A percentile compares a stretch with the other conserved stretches of the same genome.
Conservation (phyloP, 2,888 invertebrate genomes). For the Nymphalis c-album region DNA sequence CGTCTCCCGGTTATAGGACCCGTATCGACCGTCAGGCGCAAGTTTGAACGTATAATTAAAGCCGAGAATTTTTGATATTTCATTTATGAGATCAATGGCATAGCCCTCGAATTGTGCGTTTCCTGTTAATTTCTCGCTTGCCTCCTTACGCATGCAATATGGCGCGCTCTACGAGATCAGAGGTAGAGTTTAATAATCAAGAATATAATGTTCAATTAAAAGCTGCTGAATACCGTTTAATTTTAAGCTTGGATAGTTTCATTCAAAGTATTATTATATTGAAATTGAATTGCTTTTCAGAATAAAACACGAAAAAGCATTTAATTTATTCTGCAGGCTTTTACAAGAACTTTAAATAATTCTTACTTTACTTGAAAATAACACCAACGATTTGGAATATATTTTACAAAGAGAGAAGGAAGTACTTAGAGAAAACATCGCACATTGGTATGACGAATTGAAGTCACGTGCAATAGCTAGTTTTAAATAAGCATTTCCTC, state of each 20-base stretch:
- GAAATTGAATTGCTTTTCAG: too few species aligned
- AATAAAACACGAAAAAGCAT: too few species aligned
- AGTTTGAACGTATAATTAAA: constrained; percentile 94
- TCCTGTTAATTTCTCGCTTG: constrained; percentile 90
- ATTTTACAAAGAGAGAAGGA: too few species aligned
- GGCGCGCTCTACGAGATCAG: constrained; percentile 89
- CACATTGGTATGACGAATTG: neutral
- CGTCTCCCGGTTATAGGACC: constrained; percentile 89
- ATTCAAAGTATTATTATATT: too few species aligned
- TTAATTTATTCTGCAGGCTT: too few species aligned
- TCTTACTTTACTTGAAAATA: too few species aligned
- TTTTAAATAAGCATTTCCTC: neutral
- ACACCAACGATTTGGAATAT: too few species aligned
- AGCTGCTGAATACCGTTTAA: neutral
- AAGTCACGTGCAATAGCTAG: neutral
- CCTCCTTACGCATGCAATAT: constrained; percentile 96
- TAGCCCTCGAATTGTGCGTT: constrained; percentile 97
- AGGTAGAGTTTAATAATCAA: neutral
- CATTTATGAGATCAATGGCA: constrained; percentile 95
- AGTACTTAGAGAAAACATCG: neutral
- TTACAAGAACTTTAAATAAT: too few species aligned
- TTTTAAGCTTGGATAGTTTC: neutral
- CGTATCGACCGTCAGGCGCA: constrained; percentile 93
- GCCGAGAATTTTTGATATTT: constrained; percentile 92
- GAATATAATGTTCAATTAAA: neutral